phyloP scores from a whole-genome alignment of 1,140 invertebrate genomes.

The Drosophila suzukii region DNA sequence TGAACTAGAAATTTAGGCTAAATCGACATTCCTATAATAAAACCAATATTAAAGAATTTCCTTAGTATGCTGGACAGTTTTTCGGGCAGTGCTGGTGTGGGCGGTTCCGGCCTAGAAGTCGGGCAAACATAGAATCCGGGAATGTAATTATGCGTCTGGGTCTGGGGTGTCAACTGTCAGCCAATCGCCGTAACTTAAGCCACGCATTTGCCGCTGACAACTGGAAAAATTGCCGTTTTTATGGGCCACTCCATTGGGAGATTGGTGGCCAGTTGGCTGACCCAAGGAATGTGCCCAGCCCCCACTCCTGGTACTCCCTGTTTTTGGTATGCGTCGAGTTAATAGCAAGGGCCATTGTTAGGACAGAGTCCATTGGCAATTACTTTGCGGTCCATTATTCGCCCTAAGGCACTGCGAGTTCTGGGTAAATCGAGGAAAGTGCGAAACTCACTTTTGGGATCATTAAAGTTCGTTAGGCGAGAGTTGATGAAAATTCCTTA shows the following conservation, averaged over 20 bases:
- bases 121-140: slow-evolving; percentile 7
- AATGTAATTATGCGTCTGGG: slow-evolving; percentile 70
- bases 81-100: slow-evolving; percentile 10
- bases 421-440: slow-evolving; percentile 7
- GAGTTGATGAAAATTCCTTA: slow-evolving; percentile 9
- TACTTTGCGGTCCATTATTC: slow-evolving; percentile 65
- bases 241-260: slow-evolving; percentile 53
- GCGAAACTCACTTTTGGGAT: slow-evolving; percentile 21
- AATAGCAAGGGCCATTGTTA: slow-evolving; percentile 67
- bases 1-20: no score
- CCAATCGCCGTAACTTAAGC: slow-evolving; percentile 79
- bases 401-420: slow-evolving; percentile 18
- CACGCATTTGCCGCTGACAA: slow-evolving; percentile 79
- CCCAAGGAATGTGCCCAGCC: slow-evolving; percentile 52
- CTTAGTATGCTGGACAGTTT: not conserved
- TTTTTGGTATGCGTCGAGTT: slow-evolving; percentile 70
- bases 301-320: slow-evolving; percentile 2
- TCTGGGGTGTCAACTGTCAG: slow-evolving; percentile 76
- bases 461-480: slow-evolving; percentile 8
- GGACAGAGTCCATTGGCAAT: slow-evolving; percentile 51
- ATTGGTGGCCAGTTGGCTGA: slow-evolving; percentile 38
- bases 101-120: slow-evolving; percentile 2
- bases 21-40: no score
- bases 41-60: not conserved
- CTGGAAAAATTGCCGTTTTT: slow-evolving; percentile 81